These are phyloP conservation scores for Channa maculata DNA, from an alignment of 2,113 vertebrate species.

Conservation along the genomic window DNA sequence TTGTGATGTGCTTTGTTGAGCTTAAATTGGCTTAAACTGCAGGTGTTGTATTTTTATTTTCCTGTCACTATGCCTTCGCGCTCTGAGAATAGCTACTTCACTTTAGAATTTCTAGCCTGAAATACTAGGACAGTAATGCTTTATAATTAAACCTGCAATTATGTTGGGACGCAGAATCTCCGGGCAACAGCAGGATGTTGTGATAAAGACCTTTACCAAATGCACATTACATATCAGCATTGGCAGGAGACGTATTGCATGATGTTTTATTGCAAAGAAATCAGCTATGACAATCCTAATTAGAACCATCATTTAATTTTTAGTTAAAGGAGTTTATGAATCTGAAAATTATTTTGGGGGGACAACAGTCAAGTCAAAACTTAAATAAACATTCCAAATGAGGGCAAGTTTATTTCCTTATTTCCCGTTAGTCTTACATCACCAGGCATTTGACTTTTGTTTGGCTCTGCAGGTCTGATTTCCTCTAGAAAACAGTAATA, in stretches of 20 bases:
- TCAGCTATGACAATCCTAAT: neutral
- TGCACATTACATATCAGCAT: slow-evolving; percentile 5
- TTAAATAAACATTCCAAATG: neutral
- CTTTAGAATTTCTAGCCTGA: slow-evolving; percentile 40
- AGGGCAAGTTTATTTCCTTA: neutral
- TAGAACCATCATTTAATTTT: too few relatives aligned
- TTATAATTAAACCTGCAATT: slow-evolving; percentile 74
- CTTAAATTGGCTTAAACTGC: neutral
- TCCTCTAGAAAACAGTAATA: slow-evolving; percentile 5
- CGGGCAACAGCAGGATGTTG: slow-evolving; percentile 52
- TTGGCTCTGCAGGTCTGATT: neutral
- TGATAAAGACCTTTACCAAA: neutral
- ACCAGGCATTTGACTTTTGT: neutral
- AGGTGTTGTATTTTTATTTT: slow-evolving; percentile 2
- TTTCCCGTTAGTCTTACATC: neutral
- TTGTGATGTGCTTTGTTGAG: neutral
- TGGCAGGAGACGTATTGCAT: neutral
- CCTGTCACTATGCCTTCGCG: slow-evolving; percentile 7
- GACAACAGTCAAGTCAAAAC: too few relatives aligned
- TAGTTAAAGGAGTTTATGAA: neutral
- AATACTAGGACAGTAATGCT: slow-evolving; percentile 48
- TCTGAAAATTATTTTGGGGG: neutral
- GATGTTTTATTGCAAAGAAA: neutral
- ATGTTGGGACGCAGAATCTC: slow-evolving; percentile 35
- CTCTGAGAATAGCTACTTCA: slow-evolving; percentile 66